Conservation (phyloP, 2,113 vertebrate species). For the Protomyctophum bolini region DNA sequence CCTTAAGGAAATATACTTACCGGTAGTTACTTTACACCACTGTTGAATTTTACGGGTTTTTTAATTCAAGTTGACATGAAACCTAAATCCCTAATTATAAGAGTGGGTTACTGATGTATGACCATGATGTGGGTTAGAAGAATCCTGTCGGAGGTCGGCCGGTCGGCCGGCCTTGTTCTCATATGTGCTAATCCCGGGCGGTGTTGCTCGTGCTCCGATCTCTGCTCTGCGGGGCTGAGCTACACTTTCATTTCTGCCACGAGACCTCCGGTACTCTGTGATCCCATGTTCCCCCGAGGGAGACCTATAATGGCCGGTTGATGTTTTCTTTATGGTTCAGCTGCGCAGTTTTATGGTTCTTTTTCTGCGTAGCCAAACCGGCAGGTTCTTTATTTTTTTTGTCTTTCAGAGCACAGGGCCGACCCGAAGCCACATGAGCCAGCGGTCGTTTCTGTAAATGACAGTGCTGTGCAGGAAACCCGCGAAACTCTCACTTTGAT, state of each 20-base stretch:
- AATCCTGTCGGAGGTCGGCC: too few relatives aligned
- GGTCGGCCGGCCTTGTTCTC: too few relatives aligned
- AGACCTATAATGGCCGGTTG: not conserved
- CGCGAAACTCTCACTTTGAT: conserved; percentile 48
- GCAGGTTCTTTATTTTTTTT: not conserved
- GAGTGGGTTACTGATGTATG: too few relatives aligned
- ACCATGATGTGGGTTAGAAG: too few relatives aligned
- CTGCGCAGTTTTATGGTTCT: conserved; percentile 23
- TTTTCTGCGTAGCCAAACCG: conserved; percentile 16
- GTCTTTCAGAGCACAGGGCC: conserved; percentile 1
- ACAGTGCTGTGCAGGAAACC: conserved; percentile 23
- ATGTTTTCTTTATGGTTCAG: conserved; percentile 38
- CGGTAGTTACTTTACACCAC: too few relatives aligned
- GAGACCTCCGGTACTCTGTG: not conserved
- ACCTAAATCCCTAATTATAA: too few relatives aligned
- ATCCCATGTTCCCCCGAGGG: not conserved
- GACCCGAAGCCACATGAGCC: conserved; percentile 54
- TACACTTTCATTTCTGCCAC: conserved; percentile 16
- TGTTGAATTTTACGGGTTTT: too few relatives aligned
- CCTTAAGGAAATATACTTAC: too few relatives aligned
- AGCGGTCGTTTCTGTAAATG: conserved; percentile 47
- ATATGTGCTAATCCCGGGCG: too few relatives aligned
- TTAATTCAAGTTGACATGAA: too few relatives aligned
- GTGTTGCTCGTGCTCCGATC: too few relatives aligned
- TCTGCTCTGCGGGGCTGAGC: conserved; percentile 4